A percentile compares a stretch with the other conserved stretches of the same genome.
Conservation (phyloP, 1,140 invertebrate species). For the Monochamus saltuarius region DNA sequence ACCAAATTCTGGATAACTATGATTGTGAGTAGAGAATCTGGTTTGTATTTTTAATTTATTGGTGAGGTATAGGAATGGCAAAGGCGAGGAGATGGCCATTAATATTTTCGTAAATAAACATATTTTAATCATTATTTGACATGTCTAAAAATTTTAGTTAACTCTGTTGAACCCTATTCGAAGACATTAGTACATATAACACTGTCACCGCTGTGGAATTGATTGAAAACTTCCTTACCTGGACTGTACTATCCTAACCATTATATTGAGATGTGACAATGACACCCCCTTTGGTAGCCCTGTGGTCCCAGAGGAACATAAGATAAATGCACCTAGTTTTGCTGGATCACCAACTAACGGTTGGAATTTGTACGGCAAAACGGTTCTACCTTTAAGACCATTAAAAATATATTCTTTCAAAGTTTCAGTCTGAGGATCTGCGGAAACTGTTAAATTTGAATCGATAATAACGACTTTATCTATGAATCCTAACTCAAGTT, state of each 20-base stretch:
- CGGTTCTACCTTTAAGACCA: slow-evolving; percentile 7
- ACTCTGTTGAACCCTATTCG: no score
- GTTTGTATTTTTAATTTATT: no score
- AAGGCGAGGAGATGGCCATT: no score
- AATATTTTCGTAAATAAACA: no score
- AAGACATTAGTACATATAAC: no score
- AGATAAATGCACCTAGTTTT: slow-evolving; percentile 46
- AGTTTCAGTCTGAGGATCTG: slow-evolving; percentile 5
- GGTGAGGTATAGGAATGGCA: no score
- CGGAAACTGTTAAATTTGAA: no score
- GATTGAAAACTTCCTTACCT: slow-evolving; percentile 54
- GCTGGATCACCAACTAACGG: slow-evolving; percentile 23
- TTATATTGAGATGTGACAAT: slow-evolving; percentile 63
- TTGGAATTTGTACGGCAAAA: slow-evolving; percentile 12
- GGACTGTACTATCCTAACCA: background rate
- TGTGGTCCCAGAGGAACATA: slow-evolving; percentile 67
- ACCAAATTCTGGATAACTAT: no score
- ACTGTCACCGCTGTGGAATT: no score
- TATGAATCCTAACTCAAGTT: slow-evolving; percentile 25
- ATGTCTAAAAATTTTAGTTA: no score
- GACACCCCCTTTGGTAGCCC: slow-evolving; percentile 78
- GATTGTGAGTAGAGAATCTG: no score
- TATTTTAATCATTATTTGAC: no score
- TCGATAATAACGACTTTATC: slow-evolving; percentile 24
- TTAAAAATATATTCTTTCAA: slow-evolving; percentile 26